phyloP scores from a whole-genome alignment of 2,113 vertebrate genomes.

The Dinomys branickii region DNA sequence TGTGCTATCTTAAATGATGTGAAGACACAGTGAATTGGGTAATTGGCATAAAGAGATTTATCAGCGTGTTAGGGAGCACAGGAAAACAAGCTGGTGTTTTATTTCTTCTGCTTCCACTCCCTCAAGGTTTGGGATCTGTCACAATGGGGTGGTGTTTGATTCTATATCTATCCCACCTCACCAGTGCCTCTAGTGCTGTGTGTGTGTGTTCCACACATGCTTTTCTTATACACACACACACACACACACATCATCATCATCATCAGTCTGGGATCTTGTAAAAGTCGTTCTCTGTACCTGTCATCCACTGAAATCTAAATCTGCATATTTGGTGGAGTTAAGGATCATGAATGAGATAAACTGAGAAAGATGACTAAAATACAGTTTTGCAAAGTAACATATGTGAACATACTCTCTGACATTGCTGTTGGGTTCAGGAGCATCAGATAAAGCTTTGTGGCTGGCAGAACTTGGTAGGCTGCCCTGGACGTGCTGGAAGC shows the following conservation, averaged over 20 bases:
- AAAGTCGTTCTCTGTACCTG: neutral
- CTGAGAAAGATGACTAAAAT: neutral
- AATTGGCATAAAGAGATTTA: neutral
- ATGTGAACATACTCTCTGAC: constrained; percentile 85
- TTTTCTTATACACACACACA: neutral
- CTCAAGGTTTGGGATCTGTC: neutral
- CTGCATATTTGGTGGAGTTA: neutral
- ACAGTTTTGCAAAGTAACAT: neutral
- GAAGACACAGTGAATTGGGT: rapidly evolving
- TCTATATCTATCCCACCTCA: neutral
- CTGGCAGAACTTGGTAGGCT: constrained; percentile 25
- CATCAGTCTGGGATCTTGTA: neutral
- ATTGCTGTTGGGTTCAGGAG: constrained; percentile 62
- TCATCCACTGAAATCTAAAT: neutral
- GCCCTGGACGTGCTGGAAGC: constrained; percentile 87
- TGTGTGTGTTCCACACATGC: no score
- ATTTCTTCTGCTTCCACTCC: neutral
- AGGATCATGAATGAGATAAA: neutral
- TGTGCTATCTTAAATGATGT: neutral
- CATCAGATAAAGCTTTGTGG: neutral
- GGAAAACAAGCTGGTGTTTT: neutral
- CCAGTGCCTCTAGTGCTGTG: neutral
- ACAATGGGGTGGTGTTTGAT: neutral
- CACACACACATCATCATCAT: neutral
- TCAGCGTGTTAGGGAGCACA: neutral